phyloP scores from a whole-genome alignment of 2,888 invertebrate species.

The Pollenia griseotomentosa region DNA sequence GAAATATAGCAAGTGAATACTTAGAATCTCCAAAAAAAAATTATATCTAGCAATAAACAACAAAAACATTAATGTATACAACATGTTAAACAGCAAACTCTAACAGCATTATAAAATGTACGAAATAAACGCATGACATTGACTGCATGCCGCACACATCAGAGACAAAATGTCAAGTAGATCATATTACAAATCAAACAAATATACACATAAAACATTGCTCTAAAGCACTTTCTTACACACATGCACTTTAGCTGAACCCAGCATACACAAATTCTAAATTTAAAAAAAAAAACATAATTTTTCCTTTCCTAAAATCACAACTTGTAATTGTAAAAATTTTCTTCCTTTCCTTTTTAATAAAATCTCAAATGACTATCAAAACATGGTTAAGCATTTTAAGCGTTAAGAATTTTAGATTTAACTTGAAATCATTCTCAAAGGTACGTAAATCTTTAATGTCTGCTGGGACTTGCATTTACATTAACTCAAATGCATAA shows the following conservation, averaged over 20 bases:
- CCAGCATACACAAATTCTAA: neutral
- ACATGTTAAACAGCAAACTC: conserved; percentile 15
- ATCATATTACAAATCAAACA: conserved; percentile 72
- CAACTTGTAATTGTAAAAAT: too few species aligned
- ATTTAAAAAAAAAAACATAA: too few species aligned
- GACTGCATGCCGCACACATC: conserved; percentile 50
- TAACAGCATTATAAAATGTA: conserved; percentile 28
- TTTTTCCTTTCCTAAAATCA: too few species aligned
- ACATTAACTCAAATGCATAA: conserved; percentile 18
- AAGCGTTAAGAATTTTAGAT: too few species aligned
- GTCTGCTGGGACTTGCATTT: too few species aligned
- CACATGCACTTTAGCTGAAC: conserved; percentile 1
- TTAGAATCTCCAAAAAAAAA: neutral
- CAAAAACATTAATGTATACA: conserved; percentile 10
- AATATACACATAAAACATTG: conserved; percentile 31
- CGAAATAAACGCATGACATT: conserved; percentile 65
- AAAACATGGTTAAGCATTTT: too few species aligned
- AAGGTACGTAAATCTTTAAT: too few species aligned
- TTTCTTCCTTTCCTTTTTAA: too few species aligned
- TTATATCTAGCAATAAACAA: conserved; percentile 1
- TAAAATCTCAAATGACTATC: too few species aligned
- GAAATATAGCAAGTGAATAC: conserved; percentile 1
- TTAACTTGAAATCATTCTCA: too few species aligned
- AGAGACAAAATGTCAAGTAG: conserved; percentile 67
- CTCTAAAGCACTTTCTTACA: neutral